Evolutionary conservation across 2,888 invertebrate species (phyloP), one percentile per base, ranked within the genome.

Genomic region (Reticulitermes lucifugus): DNA sequence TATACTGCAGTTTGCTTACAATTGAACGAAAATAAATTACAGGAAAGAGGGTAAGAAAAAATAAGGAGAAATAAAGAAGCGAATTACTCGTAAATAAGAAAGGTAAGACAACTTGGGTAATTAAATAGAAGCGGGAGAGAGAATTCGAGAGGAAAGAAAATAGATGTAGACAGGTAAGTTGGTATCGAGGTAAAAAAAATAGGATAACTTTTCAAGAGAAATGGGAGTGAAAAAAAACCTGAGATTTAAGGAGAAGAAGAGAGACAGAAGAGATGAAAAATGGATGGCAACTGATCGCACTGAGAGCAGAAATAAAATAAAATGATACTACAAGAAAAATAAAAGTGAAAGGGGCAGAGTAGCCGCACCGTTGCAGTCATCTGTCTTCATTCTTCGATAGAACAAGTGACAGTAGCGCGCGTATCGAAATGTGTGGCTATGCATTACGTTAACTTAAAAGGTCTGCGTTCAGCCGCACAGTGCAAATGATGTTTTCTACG

Each of bases 251-350:
- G 25, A 65, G 25, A 25, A 65, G 12, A 65, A n/a, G 65, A n/a
- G 25, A 65, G 65, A 65, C 55, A 65, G 65, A 65, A 41, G 41
- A 73, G 35, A 73, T 41, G 73, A 73, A 41, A 18, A 73, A 73
- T 41, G 29, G 70, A 70, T 18, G 70, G 29, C 25, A 29, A 70
- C 29, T 41, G 73, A 73, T 41, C 35, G 41, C 10, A 70, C 5
- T n/a, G 70, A 70, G 25, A 6, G 12, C 9, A 73, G 73, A 41
- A 21, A 73, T 35, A 73, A 73, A 73, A 41, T 29, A 71, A 73
- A 12, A 9, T 73, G 35, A 41, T 21, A 29, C 21, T 14, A 29
- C 12, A 41, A 14, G 41, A 41, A 18, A 18, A 41, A 73, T 35
- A 73, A 73, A 73, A 73, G 18, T 14, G 18, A 41, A 21, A 18